Evolutionary conservation across 2,888 invertebrate species (phyloP).

Genomic region (Papilio demoleus): DNA sequence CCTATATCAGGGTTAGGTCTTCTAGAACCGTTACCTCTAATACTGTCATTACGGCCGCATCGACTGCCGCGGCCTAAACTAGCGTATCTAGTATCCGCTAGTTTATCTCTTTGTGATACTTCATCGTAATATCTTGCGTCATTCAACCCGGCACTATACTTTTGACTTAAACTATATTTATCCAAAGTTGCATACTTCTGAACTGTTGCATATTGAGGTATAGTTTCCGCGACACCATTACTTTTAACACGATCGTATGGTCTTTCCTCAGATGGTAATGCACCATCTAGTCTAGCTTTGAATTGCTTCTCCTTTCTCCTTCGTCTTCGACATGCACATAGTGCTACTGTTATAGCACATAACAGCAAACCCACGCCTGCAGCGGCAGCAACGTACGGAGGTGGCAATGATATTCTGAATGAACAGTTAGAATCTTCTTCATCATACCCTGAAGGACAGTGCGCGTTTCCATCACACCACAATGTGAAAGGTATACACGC

Average conservation of each 20-base stretch:
- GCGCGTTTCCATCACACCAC: slow-evolving; percentile 91
- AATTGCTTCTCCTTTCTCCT: slow-evolving; percentile 84
- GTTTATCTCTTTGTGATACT: slow-evolving; percentile 80
- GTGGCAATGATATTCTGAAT: slow-evolving; percentile 86
- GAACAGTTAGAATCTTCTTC: slow-evolving; percentile 91
- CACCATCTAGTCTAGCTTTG: slow-evolving; percentile 84
- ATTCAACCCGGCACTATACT: slow-evolving; percentile 80
- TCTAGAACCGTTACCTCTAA: slow-evolving; percentile 72
- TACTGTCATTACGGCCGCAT: slow-evolving; percentile 69
- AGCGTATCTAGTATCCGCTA: slow-evolving; percentile 79
- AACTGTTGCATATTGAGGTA: slow-evolving; percentile 77
- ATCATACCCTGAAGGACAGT: slow-evolving; percentile 92
- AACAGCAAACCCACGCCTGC: slow-evolving; percentile 86
- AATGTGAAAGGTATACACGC: slow-evolving; percentile 90
- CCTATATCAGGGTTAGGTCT: slow-evolving; percentile 78
- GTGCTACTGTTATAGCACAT: slow-evolving; percentile 81
- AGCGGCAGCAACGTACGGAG: slow-evolving; percentile 86
- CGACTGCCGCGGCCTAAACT: slow-evolving; percentile 76
- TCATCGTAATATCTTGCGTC: slow-evolving; percentile 81
- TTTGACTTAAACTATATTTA: slow-evolving; percentile 81
- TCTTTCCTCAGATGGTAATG: slow-evolving; percentile 82
- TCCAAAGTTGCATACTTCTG: slow-evolving; percentile 82
- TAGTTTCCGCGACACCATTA: slow-evolving; percentile 73
- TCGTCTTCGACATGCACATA: slow-evolving; percentile 85
- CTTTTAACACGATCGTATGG: slow-evolving; percentile 84